Base-by-base conservation (phyloP, 2,888 invertebrate genomes). In the Acanthosepion esculentum region DNA sequence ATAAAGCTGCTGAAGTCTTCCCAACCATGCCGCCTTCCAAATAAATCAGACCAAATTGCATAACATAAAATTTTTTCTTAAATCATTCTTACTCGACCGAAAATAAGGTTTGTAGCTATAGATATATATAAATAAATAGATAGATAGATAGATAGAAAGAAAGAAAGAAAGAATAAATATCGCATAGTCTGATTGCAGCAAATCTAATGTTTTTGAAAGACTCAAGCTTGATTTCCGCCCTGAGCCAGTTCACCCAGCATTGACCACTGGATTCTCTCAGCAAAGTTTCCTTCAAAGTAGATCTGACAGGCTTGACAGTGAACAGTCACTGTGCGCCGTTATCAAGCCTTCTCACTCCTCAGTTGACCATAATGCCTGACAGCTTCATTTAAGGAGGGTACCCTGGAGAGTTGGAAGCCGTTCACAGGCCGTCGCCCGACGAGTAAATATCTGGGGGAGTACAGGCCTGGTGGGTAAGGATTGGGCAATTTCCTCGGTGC, bases 341-440 rank as follows among this genome's bases (percentile, higher is more conserved):
- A 78, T 78, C 78, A 78, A 18, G 15, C n/a, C 10, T 78, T n/a
- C n/a, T 78, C 78, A n/a, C 78, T 78, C 78, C 78, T n/a, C 8
- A n/a, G 78, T n/a, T 78, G 78, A 78, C 78, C 78, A 78, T 78
- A 78, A 78, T 78, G 78, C n/a, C n/a, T n/a, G 78, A 78, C 78
- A 78, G 78, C 15, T 78, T 78, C 78, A n/a, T 78, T n/a, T n/a
- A n/a, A 78, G n/a, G 10, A n/a, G 12, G n/a, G 78, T 78, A n/a
- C 78, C 78, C 78, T n/a, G 78, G 78, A n/a, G 78, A n/a, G n/a
- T 33, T 78, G 78, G n/a, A 78, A 78, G n/a, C n/a, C n/a, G n/a
- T 78, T n/a, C n/a, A 33, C n/a, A 18, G 12, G n/a, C 78, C n/a
- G 12, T 78, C n/a, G n/a, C 78, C n/a, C 10, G 78, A 78, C 18